Evolutionary conservation across 2,888 invertebrate genomes (phyloP), one percentile per base, ranked within the genome.

Genomic region (Drosophila incognita): DNA sequence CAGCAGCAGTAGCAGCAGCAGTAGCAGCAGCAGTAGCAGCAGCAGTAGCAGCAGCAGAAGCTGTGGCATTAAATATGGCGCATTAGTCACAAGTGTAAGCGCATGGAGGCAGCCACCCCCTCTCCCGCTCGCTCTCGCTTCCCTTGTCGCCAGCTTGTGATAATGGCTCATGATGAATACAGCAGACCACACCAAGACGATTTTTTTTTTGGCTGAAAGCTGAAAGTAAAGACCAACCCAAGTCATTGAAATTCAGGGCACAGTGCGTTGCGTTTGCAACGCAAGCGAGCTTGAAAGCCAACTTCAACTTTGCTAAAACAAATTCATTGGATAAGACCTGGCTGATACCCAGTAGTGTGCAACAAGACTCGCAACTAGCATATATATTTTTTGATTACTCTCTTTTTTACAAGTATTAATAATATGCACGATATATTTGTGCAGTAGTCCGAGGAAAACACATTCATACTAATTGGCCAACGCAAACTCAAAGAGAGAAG

Each of bases 81-180:
- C 85, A 85, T 90, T 85, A 86, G 90, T 86, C 86, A 70, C 83
- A 86, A 85, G 90, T 80, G 89, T 61, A 77, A 75, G 89, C 83
- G 73, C 69, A 72, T 59, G 53, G 57, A 69, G 70, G 67, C 81
- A 76, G 42, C 62, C 51, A 24, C 42, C 49, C 53, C 52, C 54
- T n/a, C 40, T 1, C 40, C 4, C 29, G 1, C 4, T 27, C 5
- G 18, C 46, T 52, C 10, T 15, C 6, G 21, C 65, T 56, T 70
- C 69, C 58, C 67, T 83, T 89, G 89, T 83, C 89, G 84, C 84
- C 85, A 86, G 89, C 85, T 89, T 83, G 89, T 76, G 86, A 83
- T 90, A 86, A 86, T 86, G 90, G 90, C 74, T 87, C 89, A 90
- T 90, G 83, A 86, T 86, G 90, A 90, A 86, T 87, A 86, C 74